A percentile compares a stretch with the other conserved stretches of the same genome.
phyloP scores from a whole-genome alignment of 2,797 vertebrate genomes.

The Phoxinus dragarum region DNA sequence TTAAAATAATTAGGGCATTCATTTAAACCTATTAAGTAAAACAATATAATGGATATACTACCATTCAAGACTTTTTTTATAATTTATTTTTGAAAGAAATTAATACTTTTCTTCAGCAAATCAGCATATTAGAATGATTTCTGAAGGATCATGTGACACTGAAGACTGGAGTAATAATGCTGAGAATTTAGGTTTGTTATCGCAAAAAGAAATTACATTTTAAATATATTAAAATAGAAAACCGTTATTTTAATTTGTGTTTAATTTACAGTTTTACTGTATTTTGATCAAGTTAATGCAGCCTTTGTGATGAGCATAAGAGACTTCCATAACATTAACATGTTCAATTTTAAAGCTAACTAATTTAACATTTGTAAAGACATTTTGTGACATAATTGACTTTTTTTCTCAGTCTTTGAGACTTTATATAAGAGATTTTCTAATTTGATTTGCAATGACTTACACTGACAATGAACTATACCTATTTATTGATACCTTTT shows the following conservation, averaged over 20 bases:
- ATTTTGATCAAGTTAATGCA: neutral
- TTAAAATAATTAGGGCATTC: neutral
- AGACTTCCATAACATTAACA: neutral
- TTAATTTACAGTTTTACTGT: neutral
- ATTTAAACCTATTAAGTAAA: neutral
- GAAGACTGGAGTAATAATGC: neutral
- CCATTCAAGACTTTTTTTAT: neutral
- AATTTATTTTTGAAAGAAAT: neutral
- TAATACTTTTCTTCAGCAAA: neutral
- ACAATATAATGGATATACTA: neutral
- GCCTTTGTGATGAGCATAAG: neutral
- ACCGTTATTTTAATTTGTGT: neutral
- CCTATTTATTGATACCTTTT: neutral
- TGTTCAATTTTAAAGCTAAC: neutral
- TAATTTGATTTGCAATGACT: neutral
- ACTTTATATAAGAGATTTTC: too few species aligned
- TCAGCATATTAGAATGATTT: neutral
- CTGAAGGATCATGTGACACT: neutral
- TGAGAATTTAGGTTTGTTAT: neutral
- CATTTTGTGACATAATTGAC: neutral
- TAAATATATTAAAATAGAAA: neutral
- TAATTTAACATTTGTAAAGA: neutral
- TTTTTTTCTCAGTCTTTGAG: too few species aligned
- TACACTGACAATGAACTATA: neutral
- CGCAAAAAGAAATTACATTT: neutral